Conservation (phyloP, 2,113 vertebrate genomes). For the Vulpes lagopus region DNA sequence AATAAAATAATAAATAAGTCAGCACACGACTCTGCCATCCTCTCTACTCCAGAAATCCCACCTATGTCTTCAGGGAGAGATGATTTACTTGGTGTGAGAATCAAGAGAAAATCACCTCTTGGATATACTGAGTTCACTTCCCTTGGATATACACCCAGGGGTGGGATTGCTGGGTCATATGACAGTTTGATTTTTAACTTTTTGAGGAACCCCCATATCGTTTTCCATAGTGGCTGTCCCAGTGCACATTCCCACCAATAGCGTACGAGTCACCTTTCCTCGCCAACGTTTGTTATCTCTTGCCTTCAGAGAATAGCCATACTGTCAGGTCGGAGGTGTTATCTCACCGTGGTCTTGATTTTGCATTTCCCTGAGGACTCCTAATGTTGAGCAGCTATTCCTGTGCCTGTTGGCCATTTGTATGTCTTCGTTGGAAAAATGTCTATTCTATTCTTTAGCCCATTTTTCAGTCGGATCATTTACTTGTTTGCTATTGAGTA, state of each 20-base stretch:
- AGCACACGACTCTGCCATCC: no score
- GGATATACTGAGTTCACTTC: background rate
- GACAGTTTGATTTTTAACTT: background rate
- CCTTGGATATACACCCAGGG: background rate
- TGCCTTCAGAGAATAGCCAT: background rate
- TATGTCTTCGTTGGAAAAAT: background rate
- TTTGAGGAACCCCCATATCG: background rate
- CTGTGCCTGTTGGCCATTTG: no score
- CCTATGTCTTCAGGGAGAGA: background rate
- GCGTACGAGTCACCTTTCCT: background rate
- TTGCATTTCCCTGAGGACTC: background rate
- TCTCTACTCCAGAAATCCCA: background rate
- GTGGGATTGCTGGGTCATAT: fast-evolving
- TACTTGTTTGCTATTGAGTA: background rate
- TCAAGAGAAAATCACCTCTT: background rate
- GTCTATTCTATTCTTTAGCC: background rate
- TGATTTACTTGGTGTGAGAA: background rate
- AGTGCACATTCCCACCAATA: background rate
- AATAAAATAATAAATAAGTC: background rate
- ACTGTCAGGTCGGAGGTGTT: background rate
- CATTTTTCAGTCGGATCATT: background rate
- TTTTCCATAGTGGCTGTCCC: background rate
- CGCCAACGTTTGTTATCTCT: background rate
- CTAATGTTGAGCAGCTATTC: background rate
- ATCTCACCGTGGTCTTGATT: background rate